Conservation (phyloP, 2,888 invertebrate genomes). For the Neoaliturus tenellus region DNA sequence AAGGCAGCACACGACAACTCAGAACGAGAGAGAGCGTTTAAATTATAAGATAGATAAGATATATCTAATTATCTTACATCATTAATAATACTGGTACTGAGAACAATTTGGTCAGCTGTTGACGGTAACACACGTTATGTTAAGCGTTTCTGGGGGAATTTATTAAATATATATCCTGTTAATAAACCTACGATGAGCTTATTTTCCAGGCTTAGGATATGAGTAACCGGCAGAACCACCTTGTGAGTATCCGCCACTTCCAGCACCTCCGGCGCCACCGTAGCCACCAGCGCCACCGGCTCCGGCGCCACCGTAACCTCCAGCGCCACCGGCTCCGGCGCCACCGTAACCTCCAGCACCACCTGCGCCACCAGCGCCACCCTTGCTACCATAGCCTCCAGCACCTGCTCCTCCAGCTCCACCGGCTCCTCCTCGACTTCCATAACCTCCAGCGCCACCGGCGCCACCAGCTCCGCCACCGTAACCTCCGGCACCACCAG, state of each 20-base stretch:
- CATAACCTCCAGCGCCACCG: constrained; percentile 41
- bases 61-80: background rate
- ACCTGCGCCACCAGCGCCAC: constrained; percentile 46
- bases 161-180: background rate
- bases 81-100: constrained; percentile 35
- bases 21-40: background rate
- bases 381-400: constrained; percentile 58
- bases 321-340: constrained; percentile 11
- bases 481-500: constrained; percentile 51
- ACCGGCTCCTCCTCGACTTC: constrained; percentile 53
- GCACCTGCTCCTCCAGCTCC: constrained; percentile 56
- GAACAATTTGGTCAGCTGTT: constrained; percentile 26
- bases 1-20: background rate
- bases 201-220: constrained; percentile 73
- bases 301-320: constrained; percentile 29
- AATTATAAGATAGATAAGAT: background rate
- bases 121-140: constrained; percentile 36
- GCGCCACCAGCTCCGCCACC: constrained; percentile 53
- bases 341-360: constrained; percentile 64
- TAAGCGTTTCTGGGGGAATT: constrained; percentile 24
- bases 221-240: constrained; percentile 70
- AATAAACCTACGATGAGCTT: constrained; percentile 41
- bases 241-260: constrained; percentile 65
- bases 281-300: constrained; percentile 21
- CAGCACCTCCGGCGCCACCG: constrained; percentile 56